These are phyloP conservation scores for Sebastes cheni DNA, from an alignment of 2,797 vertebrate species.

Conservation along the genomic window DNA sequence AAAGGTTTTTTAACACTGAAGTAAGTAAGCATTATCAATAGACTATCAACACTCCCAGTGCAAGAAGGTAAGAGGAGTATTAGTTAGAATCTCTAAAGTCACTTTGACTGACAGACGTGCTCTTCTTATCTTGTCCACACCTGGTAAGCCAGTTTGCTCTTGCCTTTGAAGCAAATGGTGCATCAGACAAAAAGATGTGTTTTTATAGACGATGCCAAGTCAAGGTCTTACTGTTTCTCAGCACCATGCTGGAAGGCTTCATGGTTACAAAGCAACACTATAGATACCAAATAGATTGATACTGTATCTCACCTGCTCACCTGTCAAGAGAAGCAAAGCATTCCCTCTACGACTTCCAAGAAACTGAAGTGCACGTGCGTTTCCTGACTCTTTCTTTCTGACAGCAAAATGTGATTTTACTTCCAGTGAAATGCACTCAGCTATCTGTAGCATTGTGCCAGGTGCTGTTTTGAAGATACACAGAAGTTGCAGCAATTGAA, in stretches of 20 bases:
- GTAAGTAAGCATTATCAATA: too few species aligned
- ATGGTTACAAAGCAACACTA: slow-evolving; percentile 8
- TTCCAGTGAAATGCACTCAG: background rate
- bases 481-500: slow-evolving; percentile 8
- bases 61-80: too few species aligned
- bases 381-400: background rate
- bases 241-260: background rate
- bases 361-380: background rate
- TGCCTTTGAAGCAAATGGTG: slow-evolving; percentile 14
- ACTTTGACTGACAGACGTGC: too few species aligned
- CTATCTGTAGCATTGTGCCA: slow-evolving; percentile 3
- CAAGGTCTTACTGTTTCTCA: slow-evolving; percentile 17
- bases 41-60: too few species aligned
- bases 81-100: too few species aligned
- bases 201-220: background rate
- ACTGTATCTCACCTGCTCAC: background rate
- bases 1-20: too few species aligned
- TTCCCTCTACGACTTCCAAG: background rate
- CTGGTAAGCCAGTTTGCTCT: slow-evolving; percentile 25
- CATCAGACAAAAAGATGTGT: background rate
- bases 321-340: slow-evolving; percentile 7
- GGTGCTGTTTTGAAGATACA: slow-evolving; percentile 27
- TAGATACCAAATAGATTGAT: background rate
- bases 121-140: background rate
- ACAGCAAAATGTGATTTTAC: slow-evolving; percentile 4